phyloP scores from a whole-genome alignment of 1,140 invertebrate species.

The Triops cancriformis region DNA sequence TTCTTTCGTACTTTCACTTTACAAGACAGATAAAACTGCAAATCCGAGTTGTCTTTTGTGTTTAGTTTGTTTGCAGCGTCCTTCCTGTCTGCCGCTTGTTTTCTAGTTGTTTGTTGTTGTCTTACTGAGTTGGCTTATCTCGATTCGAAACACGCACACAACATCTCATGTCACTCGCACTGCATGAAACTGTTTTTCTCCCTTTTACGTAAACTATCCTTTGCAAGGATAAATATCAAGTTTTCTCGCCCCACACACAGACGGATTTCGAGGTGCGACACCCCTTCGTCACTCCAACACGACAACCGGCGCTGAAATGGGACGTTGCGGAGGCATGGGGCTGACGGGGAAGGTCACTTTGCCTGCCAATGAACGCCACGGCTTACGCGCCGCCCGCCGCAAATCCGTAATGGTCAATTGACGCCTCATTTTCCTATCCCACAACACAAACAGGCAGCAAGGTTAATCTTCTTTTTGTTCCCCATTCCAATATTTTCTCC shows the following conservation, averaged over 20 bases:
- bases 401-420: constrained; percentile 69
- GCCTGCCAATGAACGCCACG: constrained; percentile 53
- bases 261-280: not conserved
- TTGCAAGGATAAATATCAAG: constrained; percentile 9
- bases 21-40: not conserved
- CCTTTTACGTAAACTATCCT: constrained; percentile 1
- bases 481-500: constrained; percentile 24
- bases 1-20: not conserved
- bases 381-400: constrained; percentile 78
- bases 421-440: constrained; percentile 68
- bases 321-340: not conserved
- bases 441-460: constrained; percentile 28
- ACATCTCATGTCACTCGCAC: not conserved
- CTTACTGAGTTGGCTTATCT: not conserved
- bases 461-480: constrained; percentile 17
- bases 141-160: not conserved
- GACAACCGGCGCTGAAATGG: not conserved
- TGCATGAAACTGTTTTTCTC: not conserved
- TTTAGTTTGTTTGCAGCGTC: not conserved
- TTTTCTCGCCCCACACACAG: not conserved
- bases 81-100: not conserved
- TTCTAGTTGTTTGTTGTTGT: not conserved
- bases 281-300: not conserved
- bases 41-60: not conserved
- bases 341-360: not conserved